Conservation (phyloP, 2,888 invertebrate species). For the Athalia cordata region DNA sequence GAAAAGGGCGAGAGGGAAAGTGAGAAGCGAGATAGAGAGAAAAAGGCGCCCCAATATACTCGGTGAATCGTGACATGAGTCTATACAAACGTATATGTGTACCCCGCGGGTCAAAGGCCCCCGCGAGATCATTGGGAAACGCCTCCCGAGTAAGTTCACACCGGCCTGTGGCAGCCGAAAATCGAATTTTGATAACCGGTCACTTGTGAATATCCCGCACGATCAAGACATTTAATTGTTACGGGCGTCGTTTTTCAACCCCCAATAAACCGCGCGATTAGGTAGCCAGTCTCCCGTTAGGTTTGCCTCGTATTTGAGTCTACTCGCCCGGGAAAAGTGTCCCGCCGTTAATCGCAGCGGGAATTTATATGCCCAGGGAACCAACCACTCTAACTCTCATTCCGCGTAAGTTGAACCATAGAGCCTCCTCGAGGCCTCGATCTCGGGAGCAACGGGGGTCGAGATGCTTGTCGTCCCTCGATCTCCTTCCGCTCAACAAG, state of each 20-base stretch:
- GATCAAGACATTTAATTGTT: constrained; percentile 37
- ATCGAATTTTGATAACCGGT: constrained; percentile 31
- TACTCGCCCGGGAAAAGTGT: constrained; percentile 31
- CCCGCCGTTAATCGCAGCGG: constrained; percentile 34
- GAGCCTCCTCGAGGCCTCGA: too few species aligned
- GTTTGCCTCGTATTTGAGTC: constrained; percentile 38
- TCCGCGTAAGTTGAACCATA: neutral
- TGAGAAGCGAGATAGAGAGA: neutral
- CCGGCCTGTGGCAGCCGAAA: constrained; percentile 4
- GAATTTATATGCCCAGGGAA: constrained; percentile 8
- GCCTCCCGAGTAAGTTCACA: constrained; percentile 34
- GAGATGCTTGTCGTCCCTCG: neutral
- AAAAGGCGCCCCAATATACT: neutral
- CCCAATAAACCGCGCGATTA: constrained; percentile 40
- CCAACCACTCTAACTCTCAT: neutral
- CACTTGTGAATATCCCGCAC: constrained; percentile 35
- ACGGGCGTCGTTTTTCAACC: constrained; percentile 22
- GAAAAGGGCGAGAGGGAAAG: neutral
- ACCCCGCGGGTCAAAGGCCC: constrained; percentile 14
- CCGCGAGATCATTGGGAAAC: constrained; percentile 37
- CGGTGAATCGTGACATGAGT: too few species aligned
- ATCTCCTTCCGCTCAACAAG: constrained; percentile 17
- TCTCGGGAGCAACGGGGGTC: neutral
- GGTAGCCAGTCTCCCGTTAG: constrained; percentile 40
- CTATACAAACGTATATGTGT: neutral